phyloP scores from a whole-genome alignment of 2,113 vertebrate species.

The Toxotes chatareus region DNA sequence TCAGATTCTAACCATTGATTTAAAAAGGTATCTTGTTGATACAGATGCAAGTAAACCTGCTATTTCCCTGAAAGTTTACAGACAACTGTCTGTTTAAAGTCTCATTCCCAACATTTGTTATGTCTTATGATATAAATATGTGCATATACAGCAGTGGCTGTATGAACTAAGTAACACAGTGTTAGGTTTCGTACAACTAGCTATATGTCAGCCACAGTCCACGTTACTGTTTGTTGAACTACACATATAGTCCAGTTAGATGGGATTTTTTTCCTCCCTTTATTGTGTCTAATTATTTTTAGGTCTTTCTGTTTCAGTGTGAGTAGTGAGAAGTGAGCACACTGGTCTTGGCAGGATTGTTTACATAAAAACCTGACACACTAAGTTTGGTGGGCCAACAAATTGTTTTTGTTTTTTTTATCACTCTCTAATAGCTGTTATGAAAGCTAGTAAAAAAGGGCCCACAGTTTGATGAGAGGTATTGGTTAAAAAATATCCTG shows the following conservation, averaged over 20 bases:
- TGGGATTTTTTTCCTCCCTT: not conserved
- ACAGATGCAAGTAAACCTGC: not conserved
- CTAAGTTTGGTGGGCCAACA: not conserved
- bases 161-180: not conserved
- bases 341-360: not conserved
- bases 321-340: not conserved
- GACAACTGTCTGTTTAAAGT: not conserved
- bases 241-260: not conserved
- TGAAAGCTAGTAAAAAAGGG: slow-evolving; percentile 22
- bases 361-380: not conserved
- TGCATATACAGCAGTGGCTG: not conserved
- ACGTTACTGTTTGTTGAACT: not conserved
- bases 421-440: slow-evolving; percentile 15
- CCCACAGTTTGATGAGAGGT: slow-evolving; percentile 54
- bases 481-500: slow-evolving; percentile 78
- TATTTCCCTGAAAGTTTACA: not conserved
- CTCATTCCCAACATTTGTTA: slow-evolving; percentile 22
- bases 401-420: slow-evolving; percentile 39
- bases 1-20: slow-evolving; percentile 57
- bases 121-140: slow-evolving; percentile 6
- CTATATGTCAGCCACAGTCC: not conserved
- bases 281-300: not conserved
- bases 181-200: not conserved
- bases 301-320: slow-evolving; percentile 20
- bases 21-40: slow-evolving; percentile 36